Base-by-base conservation (phyloP, 1,140 invertebrate species). In the Drosophila sproati region DNA sequence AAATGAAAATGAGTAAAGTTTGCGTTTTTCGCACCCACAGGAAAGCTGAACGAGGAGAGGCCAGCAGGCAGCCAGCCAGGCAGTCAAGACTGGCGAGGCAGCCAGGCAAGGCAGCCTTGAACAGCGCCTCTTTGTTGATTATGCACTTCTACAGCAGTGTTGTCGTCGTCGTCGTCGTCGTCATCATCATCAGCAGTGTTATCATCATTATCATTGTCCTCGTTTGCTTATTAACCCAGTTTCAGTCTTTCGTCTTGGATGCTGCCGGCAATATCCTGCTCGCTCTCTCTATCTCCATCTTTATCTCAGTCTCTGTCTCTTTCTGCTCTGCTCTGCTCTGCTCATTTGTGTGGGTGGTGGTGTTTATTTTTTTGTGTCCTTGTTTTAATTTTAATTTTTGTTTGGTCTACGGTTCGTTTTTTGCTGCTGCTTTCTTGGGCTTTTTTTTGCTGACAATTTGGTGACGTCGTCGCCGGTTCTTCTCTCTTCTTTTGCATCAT, bases 381-480 rank as follows among this genome's bases (percentile, higher is more conserved):
- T 90, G 86, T 90, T 90, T 90, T 90, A 90, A 90, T 90, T 90
- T 90, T 90, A 90, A 90, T 90, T 90, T 90, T 89, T 89, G 85
- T 86, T 90, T 90, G 86, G 81, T 89, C 88, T 83, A 80, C 86
- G 64, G 54, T 90, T 78, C 56, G 67, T 80, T 74, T 64, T 77
- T 60, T 66, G 60, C 7, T 8, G 39, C 35, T 41, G 60, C 45
- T 35, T 41, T 57, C 80, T 60, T 79, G 71, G 61, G 67, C 72
- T 73, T 74, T 77, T 50, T 68, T 66, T 41, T 76, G 57, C 63
- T 70, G 70, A 54, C 70, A 68, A 73, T 77, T 78, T 78, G 83
- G 77, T 88, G 83, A 89, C 85, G 83, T 85, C 69, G 80, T 78
- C 57, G 61, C 51, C 39, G 70, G 52, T 73, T 48, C 20, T 60